Evolutionary conservation across 37 sponge, comb jelly and placozoan genomes (phyloP).

Genomic region (Agelas oroides): DNA sequence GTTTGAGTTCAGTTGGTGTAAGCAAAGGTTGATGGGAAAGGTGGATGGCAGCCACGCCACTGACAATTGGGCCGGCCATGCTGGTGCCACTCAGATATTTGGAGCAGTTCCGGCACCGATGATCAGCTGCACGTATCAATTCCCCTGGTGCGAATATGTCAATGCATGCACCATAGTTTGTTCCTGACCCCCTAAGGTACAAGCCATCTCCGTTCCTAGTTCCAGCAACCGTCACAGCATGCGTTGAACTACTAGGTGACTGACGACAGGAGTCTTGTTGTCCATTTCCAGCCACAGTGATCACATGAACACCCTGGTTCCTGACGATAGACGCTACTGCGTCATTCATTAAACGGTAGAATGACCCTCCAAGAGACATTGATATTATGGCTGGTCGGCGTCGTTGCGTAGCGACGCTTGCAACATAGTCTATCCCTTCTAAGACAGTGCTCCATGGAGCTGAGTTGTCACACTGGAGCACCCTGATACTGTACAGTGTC

Average conservation of each 20-base stretch:
- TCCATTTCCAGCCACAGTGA: conserved; percentile 74
- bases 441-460: conserved; percentile 68
- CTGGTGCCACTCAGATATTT: conserved; percentile 63
- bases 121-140: conserved; percentile 40
- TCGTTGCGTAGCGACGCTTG: neutral
- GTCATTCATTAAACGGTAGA: conserved; percentile 40
- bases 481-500: conserved; percentile 64
- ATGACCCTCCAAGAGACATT: conserved; percentile 70
- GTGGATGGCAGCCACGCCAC: conserved; percentile 64
- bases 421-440: conserved; percentile 49
- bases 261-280: conserved; percentile 31
- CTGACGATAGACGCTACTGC: conserved; percentile 22
- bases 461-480: conserved; percentile 54
- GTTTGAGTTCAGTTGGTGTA: conserved; percentile 48
- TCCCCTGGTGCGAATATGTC: conserved; percentile 79
- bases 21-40: conserved; percentile 45
- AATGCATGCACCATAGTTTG: conserved; percentile 72
- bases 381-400: conserved; percentile 46
- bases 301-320: conserved; percentile 40
- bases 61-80: conserved; percentile 71
- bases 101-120: conserved; percentile 39
- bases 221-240: conserved; percentile 70
- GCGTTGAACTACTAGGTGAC: conserved; percentile 41
- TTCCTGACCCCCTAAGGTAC: conserved; percentile 37
- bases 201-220: conserved; percentile 53